Evolutionary conservation across 2,797 vertebrate species (phyloP).

Genomic region (Esox lucius): DNA sequence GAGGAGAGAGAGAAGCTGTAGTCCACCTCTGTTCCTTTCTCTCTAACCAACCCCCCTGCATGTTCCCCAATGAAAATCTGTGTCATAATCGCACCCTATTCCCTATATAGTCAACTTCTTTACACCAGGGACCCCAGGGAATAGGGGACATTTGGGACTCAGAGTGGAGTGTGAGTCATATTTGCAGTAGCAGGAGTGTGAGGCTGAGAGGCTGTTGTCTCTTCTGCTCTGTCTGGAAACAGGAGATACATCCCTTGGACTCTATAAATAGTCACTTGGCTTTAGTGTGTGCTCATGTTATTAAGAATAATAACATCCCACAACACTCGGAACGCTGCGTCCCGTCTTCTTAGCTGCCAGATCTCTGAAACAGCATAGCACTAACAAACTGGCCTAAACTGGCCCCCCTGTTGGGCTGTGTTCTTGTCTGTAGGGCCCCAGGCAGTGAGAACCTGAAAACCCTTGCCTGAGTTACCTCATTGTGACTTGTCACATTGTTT

Average conservation of each 20-base stretch:
- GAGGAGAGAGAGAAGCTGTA: slow-evolving; percentile 30
- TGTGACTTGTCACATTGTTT: neutral
- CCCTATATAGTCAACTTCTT: too few species aligned
- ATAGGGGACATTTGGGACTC: neutral
- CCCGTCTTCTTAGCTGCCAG: neutral
- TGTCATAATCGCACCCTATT: too few species aligned
- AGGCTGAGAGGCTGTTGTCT: slow-evolving; percentile 25
- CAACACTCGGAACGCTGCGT: slow-evolving; percentile 23
- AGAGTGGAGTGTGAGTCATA: slow-evolving; percentile 42
- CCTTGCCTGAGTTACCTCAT: neutral
- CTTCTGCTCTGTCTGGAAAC: slow-evolving; percentile 31
- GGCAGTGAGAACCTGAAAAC: neutral
- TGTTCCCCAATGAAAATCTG: too few species aligned
- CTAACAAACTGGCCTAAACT: neutral
- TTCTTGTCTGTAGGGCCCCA: neutral
- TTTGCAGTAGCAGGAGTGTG: slow-evolving; percentile 24
- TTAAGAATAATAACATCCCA: slow-evolving; percentile 13
- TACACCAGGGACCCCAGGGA: neutral
- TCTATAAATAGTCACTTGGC: slow-evolving; percentile 21
- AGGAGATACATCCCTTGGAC: slow-evolving; percentile 22
- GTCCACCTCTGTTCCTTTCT: too few species aligned
- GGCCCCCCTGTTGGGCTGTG: neutral
- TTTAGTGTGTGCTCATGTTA: slow-evolving; percentile 13
- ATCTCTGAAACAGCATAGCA: neutral
- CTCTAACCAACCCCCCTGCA: too few species aligned